Conservation (phyloP, 1,140 invertebrate genomes). For the Drosophila kurseongensis region DNA sequence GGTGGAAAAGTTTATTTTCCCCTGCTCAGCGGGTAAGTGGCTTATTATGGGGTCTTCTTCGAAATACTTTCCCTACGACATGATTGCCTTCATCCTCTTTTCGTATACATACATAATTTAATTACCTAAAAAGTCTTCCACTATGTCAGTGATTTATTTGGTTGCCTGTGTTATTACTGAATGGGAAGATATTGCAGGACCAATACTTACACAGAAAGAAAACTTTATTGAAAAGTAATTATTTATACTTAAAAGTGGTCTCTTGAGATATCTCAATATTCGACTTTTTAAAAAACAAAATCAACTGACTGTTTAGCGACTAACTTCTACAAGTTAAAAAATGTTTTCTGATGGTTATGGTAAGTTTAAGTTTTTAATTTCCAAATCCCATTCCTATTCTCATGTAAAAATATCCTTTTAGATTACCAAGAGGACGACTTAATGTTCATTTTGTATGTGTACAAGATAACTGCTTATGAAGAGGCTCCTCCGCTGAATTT, state of each 20-base stretch:
- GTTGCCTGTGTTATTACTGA: conserved; percentile 27
- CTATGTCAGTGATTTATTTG: conserved; percentile 67
- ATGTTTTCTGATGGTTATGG: no score
- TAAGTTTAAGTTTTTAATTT: no score
- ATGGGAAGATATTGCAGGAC: conserved; percentile 30
- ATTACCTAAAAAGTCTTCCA: conserved; percentile 72
- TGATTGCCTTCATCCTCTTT: conserved; percentile 36
- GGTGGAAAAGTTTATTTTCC: conserved; percentile 62
- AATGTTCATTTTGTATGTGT: not conserved
- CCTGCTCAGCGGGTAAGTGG: conserved; percentile 58
- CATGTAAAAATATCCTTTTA: no score
- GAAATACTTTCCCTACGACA: conserved; percentile 26
- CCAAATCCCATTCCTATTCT: no score
- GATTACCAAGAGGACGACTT: not conserved
- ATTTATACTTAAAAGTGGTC: no score
- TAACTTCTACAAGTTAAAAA: no score
- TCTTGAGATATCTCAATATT: no score
- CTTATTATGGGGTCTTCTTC: conserved; percentile 58
- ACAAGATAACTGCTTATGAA: not conserved
- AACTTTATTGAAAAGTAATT: no score
- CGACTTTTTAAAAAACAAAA: no score
- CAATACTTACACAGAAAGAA: conserved; percentile 2
- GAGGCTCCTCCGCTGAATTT: not conserved
- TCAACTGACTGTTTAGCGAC: no score
- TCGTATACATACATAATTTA: conserved; percentile 77